phyloP scores from a whole-genome alignment of 2,888 invertebrate genomes.

The Eilema griseolum region DNA sequence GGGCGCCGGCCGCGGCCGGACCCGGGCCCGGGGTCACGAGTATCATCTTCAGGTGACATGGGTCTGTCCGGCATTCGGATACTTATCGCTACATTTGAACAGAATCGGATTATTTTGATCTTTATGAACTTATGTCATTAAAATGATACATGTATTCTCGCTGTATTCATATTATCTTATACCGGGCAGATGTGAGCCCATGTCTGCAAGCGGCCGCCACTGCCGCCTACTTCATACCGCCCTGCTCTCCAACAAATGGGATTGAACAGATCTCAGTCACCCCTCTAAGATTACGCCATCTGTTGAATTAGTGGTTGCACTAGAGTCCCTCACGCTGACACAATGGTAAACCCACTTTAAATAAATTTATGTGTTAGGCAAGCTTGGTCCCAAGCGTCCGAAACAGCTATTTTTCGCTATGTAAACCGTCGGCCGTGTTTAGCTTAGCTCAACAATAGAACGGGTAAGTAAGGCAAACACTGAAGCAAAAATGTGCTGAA shows the following conservation, averaged over 20 bases:
- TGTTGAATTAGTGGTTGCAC: neutral
- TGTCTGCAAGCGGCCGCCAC: neutral
- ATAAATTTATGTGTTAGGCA: constrained; percentile 18
- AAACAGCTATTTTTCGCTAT: constrained; percentile 14
- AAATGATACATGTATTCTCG: too few species aligned
- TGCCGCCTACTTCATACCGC: neutral
- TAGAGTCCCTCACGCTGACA: neutral
- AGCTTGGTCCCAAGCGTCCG: neutral
- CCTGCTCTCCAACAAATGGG: neutral
- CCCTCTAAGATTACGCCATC: neutral
- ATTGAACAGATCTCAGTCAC: constrained; percentile 14
- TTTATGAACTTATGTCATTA: too few species aligned
- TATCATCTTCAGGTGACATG: neutral
- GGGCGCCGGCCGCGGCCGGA: too few species aligned
- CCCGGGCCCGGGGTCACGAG: neutral
- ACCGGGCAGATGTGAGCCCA: neutral
- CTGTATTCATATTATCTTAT: neutral
- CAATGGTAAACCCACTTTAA: neutral
- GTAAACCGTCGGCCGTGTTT: constrained; percentile 18
- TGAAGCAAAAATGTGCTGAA: constrained; percentile 15
- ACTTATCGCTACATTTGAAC: neutral
- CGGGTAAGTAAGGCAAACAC: constrained; percentile 16
- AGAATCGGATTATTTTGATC: neutral
- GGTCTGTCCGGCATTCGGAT: neutral
- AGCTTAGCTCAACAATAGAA: constrained; percentile 18